Evolutionary conservation across 2,888 invertebrate species (phyloP).

Genomic region (Morpho achilles): DNA sequence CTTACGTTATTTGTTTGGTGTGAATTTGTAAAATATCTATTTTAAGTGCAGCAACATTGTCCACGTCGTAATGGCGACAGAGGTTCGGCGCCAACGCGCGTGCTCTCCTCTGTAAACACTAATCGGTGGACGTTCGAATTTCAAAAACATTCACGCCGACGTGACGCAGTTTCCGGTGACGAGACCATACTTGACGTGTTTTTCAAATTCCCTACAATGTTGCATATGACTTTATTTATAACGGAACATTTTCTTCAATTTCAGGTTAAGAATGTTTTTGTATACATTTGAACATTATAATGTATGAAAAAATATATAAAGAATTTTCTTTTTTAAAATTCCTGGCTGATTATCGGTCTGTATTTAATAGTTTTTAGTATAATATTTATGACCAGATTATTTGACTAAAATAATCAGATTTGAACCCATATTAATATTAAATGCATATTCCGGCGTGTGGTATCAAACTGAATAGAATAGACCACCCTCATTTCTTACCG

Average conservation of each 20-base stretch:
- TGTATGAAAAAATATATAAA: neutral
- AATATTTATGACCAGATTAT: too few relatives aligned
- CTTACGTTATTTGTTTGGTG: too few relatives aligned
- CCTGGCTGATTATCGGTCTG: too few relatives aligned
- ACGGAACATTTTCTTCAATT: neutral
- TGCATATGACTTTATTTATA: conserved; percentile 18
- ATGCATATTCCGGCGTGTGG: too few relatives aligned
- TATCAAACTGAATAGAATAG: too few relatives aligned
- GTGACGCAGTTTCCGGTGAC: conserved; percentile 74
- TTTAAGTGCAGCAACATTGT: conserved; percentile 72
- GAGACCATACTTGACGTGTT: conserved; percentile 46
- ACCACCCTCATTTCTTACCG: too few relatives aligned
- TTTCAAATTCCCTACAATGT: conserved; percentile 30
- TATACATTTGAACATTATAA: too few relatives aligned
- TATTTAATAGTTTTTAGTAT: too few relatives aligned
- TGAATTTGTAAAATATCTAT: conserved; percentile 33
- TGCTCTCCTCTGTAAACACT: conserved; percentile 68
- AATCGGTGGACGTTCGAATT: conserved; percentile 66
- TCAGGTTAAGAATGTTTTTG: too few relatives aligned
- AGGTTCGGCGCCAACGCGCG: conserved; percentile 66
- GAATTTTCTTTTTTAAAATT: too few relatives aligned
- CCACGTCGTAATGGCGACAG: conserved; percentile 56
- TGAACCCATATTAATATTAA: too few relatives aligned
- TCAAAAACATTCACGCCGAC: conserved; percentile 70
- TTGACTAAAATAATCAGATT: too few relatives aligned